Conservation (phyloP, 2,113 vertebrate genomes). For the Ranitomeya variabilis region DNA sequence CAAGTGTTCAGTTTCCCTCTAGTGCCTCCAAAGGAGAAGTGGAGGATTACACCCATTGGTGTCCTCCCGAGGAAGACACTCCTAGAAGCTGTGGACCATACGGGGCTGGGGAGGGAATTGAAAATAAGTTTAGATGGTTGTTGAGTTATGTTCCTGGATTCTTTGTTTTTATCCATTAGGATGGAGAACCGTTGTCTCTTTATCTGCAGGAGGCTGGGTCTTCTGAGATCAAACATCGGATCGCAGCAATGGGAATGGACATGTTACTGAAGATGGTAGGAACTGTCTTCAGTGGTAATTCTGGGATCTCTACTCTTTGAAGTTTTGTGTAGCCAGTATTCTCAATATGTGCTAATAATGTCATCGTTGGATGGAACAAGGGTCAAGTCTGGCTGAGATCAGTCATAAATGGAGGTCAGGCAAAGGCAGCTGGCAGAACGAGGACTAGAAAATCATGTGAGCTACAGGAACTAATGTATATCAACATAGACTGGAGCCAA, state of each 20-base stretch:
- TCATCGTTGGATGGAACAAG: too few species aligned
- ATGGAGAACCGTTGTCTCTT: conserved; percentile 86
- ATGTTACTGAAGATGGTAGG: conserved; percentile 94
- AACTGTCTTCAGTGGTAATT: not conserved
- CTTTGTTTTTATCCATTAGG: conserved; percentile 70
- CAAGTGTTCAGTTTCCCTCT: not conserved
- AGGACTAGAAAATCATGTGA: too few species aligned
- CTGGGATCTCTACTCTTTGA: too few species aligned
- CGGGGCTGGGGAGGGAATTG: too few species aligned
- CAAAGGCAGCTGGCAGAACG: too few species aligned
- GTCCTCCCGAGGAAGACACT: not conserved
- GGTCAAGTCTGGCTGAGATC: too few species aligned
- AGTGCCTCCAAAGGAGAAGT: not conserved
- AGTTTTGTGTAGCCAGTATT: too few species aligned
- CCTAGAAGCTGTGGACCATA: not conserved
- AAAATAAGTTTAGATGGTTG: not conserved
- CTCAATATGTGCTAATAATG: too few species aligned
- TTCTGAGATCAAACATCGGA: conserved; percentile 77
- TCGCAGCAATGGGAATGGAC: conserved; percentile 88
- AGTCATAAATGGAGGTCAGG: too few species aligned
- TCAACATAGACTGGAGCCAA: too few species aligned
- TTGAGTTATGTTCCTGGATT: not conserved
- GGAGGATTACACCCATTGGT: not conserved
- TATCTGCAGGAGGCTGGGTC: conserved; percentile 78
- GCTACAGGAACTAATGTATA: too few species aligned